Percentiles rank a stretch among this genome's conserved stretches.
Evolutionary conservation across 2,113 vertebrate species (phyloP).

Genomic region (Nothobranchius furzeri): DNA sequence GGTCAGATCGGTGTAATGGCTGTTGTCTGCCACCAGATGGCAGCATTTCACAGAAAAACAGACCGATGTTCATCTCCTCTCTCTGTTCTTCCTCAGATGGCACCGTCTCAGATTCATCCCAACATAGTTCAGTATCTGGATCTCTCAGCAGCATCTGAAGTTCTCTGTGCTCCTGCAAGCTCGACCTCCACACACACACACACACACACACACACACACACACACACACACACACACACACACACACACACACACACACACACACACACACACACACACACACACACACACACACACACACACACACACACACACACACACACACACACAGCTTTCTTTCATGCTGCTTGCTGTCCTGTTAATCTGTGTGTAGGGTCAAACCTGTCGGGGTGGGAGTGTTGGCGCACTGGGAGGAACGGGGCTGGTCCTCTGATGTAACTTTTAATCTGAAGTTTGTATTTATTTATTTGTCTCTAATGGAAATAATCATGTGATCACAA

Average conservation of each 20-base stretch:
- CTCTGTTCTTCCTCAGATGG: conserved; percentile 49
- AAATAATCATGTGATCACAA: conserved; percentile 29
- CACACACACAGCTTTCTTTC: conserved; percentile 31
- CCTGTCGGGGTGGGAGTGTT: conserved; percentile 35
- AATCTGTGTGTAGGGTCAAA: conserved; percentile 58
- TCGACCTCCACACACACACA: conserved; percentile 33
- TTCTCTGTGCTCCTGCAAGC: conserved; percentile 43
- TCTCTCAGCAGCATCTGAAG: conserved; percentile 78
- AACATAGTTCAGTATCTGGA: conserved; percentile 75
- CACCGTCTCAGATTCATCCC: conserved; percentile 73
- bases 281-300: conserved; percentile 14
- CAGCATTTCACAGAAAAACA: not conserved
- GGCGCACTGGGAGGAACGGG: conserved; percentile 68
- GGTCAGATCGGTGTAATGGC: not conserved
- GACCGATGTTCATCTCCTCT: not conserved
- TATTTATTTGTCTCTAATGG: conserved; percentile 68
- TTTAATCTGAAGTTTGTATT: conserved; percentile 39
- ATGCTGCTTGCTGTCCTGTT: conserved; percentile 59
- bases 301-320: too few relatives aligned
- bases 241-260: conserved; percentile 22
- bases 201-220: conserved; percentile 21
- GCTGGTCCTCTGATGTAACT: conserved; percentile 76
- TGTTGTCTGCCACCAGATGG: conserved; percentile 31
- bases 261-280: too few relatives aligned
- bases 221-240: conserved; percentile 8